These are phyloP conservation scores for Coenonympha arcania DNA, from an alignment of 2,888 invertebrate species.

Conservation along the genomic window DNA sequence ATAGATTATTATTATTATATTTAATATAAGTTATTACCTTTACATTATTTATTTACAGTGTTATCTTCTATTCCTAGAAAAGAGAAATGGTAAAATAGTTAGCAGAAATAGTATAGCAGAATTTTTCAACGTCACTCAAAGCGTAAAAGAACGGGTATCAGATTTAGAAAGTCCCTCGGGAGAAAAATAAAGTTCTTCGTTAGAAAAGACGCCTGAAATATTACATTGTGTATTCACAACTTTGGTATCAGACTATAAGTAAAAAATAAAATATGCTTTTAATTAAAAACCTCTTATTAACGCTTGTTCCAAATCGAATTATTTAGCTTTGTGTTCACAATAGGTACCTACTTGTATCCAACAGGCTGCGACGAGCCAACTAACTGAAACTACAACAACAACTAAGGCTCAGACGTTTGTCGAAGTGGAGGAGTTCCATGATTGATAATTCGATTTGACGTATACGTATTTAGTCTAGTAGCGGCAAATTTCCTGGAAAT, in stretches of 20 bases:
- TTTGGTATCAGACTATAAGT: not conserved
- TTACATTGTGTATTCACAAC: not conserved
- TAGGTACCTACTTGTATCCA: not conserved
- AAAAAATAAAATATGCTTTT: not conserved
- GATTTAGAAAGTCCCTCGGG: constrained; percentile 1
- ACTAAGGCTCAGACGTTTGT: constrained; percentile 10
- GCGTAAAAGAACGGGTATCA: not conserved
- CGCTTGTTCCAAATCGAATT: no score
- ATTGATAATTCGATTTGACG: constrained; percentile 11
- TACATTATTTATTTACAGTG: no score
- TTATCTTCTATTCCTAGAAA: no score
- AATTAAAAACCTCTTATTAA: not conserved
- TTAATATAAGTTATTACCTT: no score
- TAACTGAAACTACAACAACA: no score
- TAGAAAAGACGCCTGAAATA: not conserved
- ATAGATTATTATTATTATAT: no score
- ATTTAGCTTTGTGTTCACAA: not conserved
- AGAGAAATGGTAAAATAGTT: not conserved
- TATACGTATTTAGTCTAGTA: not conserved
- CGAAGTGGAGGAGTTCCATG: constrained; percentile 9
- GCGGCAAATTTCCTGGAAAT: not conserved
- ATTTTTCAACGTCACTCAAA: not conserved
- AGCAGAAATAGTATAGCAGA: not conserved
- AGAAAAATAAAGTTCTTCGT: not conserved
- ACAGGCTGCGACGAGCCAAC: constrained; percentile 3